Base-by-base conservation (phyloP, 35 echinoderm and acorn worm species). In the Strongylocentrotus purpuratus region DNA sequence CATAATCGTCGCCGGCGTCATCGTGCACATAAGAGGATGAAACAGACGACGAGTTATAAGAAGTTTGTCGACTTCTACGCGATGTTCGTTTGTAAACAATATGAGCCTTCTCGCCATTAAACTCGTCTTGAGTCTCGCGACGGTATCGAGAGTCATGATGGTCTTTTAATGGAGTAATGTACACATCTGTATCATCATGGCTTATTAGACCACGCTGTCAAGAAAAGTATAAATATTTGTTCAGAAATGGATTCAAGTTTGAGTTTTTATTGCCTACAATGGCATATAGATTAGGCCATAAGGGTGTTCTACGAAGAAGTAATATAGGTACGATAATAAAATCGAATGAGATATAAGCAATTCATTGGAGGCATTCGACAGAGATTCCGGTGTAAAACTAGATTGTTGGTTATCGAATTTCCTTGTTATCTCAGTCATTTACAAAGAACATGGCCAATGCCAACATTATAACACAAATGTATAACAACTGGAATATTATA, bases 61-160 rank as follows among this genome's bases (percentile, higher is more conserved):
- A 15, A 89, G 33, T 89, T 46, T 33, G 45, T 46, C 31, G 45
- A 41, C 33, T 1, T 33, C 32, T 89, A 22, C 33, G 14, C 33
- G 87, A 33, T 45, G 46, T 93, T 32, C 91, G 91, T 93, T 93
- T 93, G 28, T 93, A 93, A 50, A 93, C 48, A 58, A 93, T 93
- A 48, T 93, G 91, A 7, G 91, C 46, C 8, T 58, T 46, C 12
- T 58, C 48, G 20, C 45, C 87, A 35, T 93, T 13, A n/a, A 46
- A 25, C 17, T 25, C 11, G n/a, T 89, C 45, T 93, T 31, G 9
- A 13, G 22, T 12, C 48, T 93, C 48, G 18, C 91, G 45, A 13
- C 91, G 45, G 17, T 46, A 58, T 22, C 91, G 91, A 13, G 12
- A 28, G 9, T 13, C 91, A 93, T 93, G 91, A 93, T 93, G 46